phyloP scores from a whole-genome alignment of 2,888 invertebrate genomes.

The Caenorhabditis sulstoni region DNA sequence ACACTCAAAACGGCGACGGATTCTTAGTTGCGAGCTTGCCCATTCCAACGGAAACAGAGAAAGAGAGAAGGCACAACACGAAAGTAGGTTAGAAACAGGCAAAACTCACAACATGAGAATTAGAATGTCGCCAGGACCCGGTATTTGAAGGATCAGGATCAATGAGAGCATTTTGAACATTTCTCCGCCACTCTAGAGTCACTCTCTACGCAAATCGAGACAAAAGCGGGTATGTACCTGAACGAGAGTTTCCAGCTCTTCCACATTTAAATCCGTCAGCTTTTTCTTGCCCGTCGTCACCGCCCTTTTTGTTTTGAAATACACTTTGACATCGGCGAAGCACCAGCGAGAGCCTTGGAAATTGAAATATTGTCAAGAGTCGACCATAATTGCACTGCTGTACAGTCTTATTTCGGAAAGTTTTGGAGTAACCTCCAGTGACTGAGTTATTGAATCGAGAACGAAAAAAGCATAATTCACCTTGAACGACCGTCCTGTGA shows the following conservation, averaged over 20 bases:
- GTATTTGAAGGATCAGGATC: conserved; percentile 71
- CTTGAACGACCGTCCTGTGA: conserved; percentile 73
- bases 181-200: conserved; percentile 68
- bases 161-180: conserved; percentile 68
- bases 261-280: conserved; percentile 81
- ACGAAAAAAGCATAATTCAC: conserved; percentile 32
- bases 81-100: conserved; percentile 25
- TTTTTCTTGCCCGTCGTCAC: conserved; percentile 56
- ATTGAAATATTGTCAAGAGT: not conserved
- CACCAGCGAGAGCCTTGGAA: conserved; percentile 70
- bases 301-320: conserved; percentile 62
- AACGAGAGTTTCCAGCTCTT: conserved; percentile 83
- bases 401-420: too few relatives aligned
- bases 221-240: conserved; percentile 81
- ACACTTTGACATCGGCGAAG: conserved; percentile 75
- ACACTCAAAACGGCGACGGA: conserved; percentile 21
- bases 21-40: conserved; percentile 54
- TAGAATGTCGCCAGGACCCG: conserved; percentile 68
- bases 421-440: too few relatives aligned
- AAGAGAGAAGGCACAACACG: conserved; percentile 3
- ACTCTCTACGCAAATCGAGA: conserved; percentile 1
- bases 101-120: conserved; percentile 69
- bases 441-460: too few relatives aligned
- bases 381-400: not conserved
- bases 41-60: conserved; percentile 12